Conservation (phyloP, 2,888 invertebrate species). For the Lomographa bimaculata region DNA sequence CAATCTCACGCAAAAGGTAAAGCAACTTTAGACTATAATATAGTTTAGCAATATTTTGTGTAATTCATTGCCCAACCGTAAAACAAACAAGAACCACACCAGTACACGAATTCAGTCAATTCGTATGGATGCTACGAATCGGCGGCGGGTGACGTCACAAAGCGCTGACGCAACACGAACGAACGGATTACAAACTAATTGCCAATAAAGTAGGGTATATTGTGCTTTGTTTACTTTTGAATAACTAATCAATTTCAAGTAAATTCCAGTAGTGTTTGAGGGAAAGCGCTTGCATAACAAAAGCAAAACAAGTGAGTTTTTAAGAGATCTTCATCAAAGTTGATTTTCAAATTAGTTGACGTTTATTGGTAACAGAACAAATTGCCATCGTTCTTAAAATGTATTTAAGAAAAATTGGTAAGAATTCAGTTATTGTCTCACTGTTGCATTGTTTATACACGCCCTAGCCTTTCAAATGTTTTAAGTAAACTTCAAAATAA, state of each 20-base stretch:
- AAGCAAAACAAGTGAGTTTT: too few relatives aligned
- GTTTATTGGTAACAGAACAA: too few relatives aligned
- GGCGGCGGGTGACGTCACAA: constrained; percentile 43
- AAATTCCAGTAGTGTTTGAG: constrained; percentile 17
- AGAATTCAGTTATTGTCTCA: too few relatives aligned
- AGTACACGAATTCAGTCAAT: constrained; percentile 69
- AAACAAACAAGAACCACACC: constrained; percentile 68
- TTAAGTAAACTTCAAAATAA: not conserved
- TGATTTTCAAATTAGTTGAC: too few relatives aligned
- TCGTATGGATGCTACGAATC: constrained; percentile 60
- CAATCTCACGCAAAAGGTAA: constrained; percentile 84
- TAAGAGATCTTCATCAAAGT: too few relatives aligned
- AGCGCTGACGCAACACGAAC: constrained; percentile 36
- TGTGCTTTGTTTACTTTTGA: constrained; percentile 53
- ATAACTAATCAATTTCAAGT: constrained; percentile 41
- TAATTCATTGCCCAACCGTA: constrained; percentile 73
- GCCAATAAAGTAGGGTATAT: constrained; percentile 43
- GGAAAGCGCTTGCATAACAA: constrained; percentile 3
- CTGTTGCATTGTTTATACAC: too few relatives aligned
- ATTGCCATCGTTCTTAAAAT: too few relatives aligned
- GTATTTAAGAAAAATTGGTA: too few relatives aligned
- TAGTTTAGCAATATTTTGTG: constrained; percentile 82
- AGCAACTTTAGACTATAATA: constrained; percentile 85
- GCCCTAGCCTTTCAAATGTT: too few relatives aligned
- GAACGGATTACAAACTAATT: constrained; percentile 39